Evolutionary conservation across 2,888 invertebrate genomes (phyloP).

Genomic region (Eristalis intricaria): DNA sequence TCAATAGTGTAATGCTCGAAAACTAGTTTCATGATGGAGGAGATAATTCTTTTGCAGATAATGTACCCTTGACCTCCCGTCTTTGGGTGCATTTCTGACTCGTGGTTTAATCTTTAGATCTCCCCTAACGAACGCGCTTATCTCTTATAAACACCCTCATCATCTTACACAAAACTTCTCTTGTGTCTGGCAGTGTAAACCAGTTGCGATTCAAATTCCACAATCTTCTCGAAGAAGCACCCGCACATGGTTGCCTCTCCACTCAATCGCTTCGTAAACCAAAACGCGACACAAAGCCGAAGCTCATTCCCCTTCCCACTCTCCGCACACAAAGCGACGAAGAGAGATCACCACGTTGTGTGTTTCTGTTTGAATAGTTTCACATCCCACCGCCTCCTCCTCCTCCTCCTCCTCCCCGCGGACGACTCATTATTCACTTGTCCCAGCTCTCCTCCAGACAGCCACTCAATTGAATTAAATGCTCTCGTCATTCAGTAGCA

Average conservation of each 20-base stretch:
- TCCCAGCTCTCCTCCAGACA: slow-evolving; percentile 3
- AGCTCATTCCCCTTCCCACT: neutral
- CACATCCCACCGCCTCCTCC: neutral
- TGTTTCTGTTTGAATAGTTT: neutral
- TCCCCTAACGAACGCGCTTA: neutral
- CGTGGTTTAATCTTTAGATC: neutral
- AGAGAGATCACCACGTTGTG: neutral
- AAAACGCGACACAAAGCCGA: neutral
- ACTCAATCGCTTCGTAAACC: neutral
- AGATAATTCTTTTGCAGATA: neutral
- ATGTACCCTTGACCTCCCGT: neutral
- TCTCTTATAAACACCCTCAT: neutral
- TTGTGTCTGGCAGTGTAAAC: neutral
- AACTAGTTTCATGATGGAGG: neutral
- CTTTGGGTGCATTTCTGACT: neutral
- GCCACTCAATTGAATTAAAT: slow-evolving; percentile 23
- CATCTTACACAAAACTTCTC: neutral
- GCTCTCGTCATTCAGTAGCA: slow-evolving; percentile 24
- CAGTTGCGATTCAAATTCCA: neutral
- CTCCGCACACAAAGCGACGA: neutral
- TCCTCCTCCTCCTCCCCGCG: neutral
- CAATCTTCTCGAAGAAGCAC: neutral
- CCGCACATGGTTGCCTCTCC: neutral
- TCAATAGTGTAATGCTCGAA: neutral
- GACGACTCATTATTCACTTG: slow-evolving; percentile 3